Base-by-base conservation (phyloP, 2,888 invertebrate genomes). In the Heliconius erato region DNA sequence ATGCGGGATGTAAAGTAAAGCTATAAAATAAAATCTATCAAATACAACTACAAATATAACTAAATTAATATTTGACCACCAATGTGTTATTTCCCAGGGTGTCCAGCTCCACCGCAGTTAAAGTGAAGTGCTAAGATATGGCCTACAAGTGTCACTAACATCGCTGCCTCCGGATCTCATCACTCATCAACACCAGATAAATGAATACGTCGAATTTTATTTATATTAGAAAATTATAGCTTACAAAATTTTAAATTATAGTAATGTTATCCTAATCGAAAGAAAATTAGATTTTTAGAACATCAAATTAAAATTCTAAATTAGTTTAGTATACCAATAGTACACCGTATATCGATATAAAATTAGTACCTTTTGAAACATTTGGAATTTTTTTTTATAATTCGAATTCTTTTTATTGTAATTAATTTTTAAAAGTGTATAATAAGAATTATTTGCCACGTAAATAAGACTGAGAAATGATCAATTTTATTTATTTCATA, bases 21-120 rank as follows among this genome's bases (percentile, higher is more conserved):
- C 16, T 49, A 16, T 49, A 49, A 49, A 49, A 49, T 16, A 49
- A 49, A 49, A 5, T 49, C 3, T 26, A 26, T 68, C 7, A 16
- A 69, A 16, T 49, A 16, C 7, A n/a, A n/a, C n/a, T n/a, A n/a
- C n/a, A n/a, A n/a, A n/a, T n/a, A 7, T 19, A 28, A 26, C 9
- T 44, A 49, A 72, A 44, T 72, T 2, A 11, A 40, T 40, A 40
- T 40, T 40, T 40, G 0, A 40, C 11, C 40, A 2, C 40, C 40
- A 40, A 26, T 44, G 12, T 85, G 84, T 84, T 89, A 86, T 86
- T 86, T 91, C 93, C 67, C 94, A 97, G 97, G 93, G 92, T 97
- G 97, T 91, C 97, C 97, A 84, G 95, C 96, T 0, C 91, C 94
- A 44, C 91, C 92, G 72, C 90, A 91, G 83, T 87, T 89, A 82